Evolutionary conservation across 2,797 vertebrate species (phyloP).

Genomic region (Melanotaenia parkinsoni): DNA sequence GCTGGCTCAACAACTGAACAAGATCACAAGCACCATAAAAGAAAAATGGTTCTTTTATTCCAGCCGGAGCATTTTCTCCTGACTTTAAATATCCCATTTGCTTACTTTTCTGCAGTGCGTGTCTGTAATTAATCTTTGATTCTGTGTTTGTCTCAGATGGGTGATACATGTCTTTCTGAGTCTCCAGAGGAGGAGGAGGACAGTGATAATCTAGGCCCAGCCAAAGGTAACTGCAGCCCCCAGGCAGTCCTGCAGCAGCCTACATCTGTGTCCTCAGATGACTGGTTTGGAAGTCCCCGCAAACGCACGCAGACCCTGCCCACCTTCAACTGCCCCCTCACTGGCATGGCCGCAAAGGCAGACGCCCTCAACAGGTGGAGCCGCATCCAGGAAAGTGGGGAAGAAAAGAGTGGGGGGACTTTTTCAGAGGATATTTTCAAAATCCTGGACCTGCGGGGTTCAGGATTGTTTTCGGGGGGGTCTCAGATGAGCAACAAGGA

Average conservation of each 20-base stretch:
- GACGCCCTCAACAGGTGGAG: constrained; percentile 75
- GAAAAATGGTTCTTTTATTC: no score
- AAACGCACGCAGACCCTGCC: constrained; percentile 96
- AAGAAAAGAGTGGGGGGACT: constrained; percentile 84
- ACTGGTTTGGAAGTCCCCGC: constrained; percentile 80
- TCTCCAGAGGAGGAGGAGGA: constrained; percentile 81
- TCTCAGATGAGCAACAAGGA: constrained; percentile 40
- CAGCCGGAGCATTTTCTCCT: no score
- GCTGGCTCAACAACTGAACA: no score
- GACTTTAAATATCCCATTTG: no score
- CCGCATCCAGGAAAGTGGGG: constrained; percentile 67
- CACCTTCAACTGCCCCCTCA: constrained; percentile 80
- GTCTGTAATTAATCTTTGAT: background rate
- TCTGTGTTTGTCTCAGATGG: constrained; percentile 52
- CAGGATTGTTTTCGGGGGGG: constrained; percentile 42
- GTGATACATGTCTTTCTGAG: constrained; percentile 74
- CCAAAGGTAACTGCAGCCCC: constrained; percentile 28
- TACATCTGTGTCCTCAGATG: constrained; percentile 40
- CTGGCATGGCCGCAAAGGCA: constrained; percentile 56
- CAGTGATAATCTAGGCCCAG: constrained; percentile 61
- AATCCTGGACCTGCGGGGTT: constrained; percentile 83
- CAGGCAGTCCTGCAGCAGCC: constrained; percentile 4
- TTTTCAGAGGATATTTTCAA: constrained; percentile 91
- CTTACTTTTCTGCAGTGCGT: background rate
- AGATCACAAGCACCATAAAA: no score